Percentiles rank a stretch among this genome's conserved stretches.
These are phyloP conservation scores for Adelognathus sp. DNA, from an alignment of 2,888 invertebrate species.

Conservation along the genomic window DNA sequence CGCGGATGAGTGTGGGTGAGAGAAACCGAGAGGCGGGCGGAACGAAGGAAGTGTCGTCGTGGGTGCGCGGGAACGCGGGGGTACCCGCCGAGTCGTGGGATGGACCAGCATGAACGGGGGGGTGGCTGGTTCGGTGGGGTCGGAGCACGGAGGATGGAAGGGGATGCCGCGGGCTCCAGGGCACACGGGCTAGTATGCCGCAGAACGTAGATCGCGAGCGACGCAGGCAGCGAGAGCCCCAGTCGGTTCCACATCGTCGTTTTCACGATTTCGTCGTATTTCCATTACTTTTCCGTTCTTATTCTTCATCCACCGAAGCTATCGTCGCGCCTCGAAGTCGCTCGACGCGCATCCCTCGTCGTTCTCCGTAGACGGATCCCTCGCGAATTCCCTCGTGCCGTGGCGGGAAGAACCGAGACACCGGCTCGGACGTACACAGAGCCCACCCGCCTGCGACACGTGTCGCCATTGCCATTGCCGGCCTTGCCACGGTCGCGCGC, in stretches of 20 bases:
- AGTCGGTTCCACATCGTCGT: slow-evolving; percentile 40
- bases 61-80: slow-evolving; percentile 33
- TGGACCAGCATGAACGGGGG: slow-evolving; percentile 66
- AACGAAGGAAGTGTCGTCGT: slow-evolving; percentile 47
- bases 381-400: slow-evolving; percentile 25
- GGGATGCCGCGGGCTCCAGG: slow-evolving; percentile 72
- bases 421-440: slow-evolving; percentile 32
- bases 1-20: slow-evolving; percentile 54
- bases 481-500: slow-evolving; percentile 41
- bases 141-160: slow-evolving; percentile 54
- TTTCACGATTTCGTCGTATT: slow-evolving; percentile 27
- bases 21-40: too few species aligned
- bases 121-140: slow-evolving; percentile 60
- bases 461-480: slow-evolving; percentile 57
- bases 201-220: slow-evolving; percentile 78
- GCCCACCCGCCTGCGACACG: slow-evolving; percentile 48
- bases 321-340: slow-evolving; percentile 9
- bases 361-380: background rate
- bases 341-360: slow-evolving; percentile 5
- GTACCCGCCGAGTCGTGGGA: slow-evolving; percentile 32
- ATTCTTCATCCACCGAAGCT: too few species aligned
- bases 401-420: slow-evolving; percentile 51
- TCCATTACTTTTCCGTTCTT: too few species aligned
- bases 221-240: slow-evolving; percentile 66
- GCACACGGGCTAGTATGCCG: slow-evolving; percentile 78